phyloP scores from a whole-genome alignment of 2,113 vertebrate species.

The Prinia subflava region DNA sequence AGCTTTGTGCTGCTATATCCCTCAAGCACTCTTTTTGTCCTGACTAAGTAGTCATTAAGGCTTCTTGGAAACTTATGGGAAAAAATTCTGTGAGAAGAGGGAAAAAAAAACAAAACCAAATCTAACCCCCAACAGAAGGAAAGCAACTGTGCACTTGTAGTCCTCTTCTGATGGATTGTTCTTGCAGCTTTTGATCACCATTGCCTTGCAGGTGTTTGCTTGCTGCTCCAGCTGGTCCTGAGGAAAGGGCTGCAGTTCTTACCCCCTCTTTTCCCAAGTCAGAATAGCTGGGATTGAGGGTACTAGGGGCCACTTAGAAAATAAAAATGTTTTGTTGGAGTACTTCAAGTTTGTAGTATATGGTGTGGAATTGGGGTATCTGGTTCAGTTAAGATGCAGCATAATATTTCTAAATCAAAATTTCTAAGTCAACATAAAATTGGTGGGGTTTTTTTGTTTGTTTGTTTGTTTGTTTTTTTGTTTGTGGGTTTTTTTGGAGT shows the following conservation, averaged over 20 bases:
- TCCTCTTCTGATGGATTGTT: not conserved
- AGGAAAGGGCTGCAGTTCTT: not conserved
- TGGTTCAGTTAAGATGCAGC: not conserved
- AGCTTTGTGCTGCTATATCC: too few relatives aligned
- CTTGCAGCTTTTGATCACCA: not conserved
- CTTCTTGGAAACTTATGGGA: too few relatives aligned
- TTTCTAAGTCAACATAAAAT: not conserved
- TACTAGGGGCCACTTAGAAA: fast-evolving
- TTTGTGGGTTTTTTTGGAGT: not conserved
- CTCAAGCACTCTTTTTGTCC: too few relatives aligned
- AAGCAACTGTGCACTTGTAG: not conserved
- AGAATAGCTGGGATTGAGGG: not conserved
- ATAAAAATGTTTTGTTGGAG: not conserved
- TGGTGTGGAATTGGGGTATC: not conserved
- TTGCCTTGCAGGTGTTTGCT: not conserved
- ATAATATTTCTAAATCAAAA: not conserved
- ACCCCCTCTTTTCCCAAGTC: fast-evolving
- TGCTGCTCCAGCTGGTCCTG: not conserved
- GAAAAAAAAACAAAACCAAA: too few relatives aligned
- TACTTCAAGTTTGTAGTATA: not conserved
- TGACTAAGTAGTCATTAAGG: too few relatives aligned
- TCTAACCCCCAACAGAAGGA: too few relatives aligned
- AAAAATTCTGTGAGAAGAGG: too few relatives aligned
- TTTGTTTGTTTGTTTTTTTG: too few relatives aligned
- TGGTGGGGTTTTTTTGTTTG: not conserved